These are phyloP conservation scores for Tiaroga cobitis DNA, from an alignment of 2,797 vertebrate genomes.

Conservation along the genomic window DNA sequence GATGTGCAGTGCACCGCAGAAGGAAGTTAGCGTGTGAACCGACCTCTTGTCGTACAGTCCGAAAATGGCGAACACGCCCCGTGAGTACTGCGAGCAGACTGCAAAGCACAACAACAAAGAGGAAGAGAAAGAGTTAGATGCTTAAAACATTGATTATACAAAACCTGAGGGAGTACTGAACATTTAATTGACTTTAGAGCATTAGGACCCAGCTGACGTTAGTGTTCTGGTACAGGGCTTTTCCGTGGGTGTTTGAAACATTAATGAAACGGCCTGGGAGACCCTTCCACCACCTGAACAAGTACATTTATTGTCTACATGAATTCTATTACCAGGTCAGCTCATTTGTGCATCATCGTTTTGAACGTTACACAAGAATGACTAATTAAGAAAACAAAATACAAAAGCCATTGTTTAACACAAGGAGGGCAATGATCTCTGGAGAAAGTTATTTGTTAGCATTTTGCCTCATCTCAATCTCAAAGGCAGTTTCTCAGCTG, in stretches of 20 bases:
- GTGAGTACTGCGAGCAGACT: conserved; percentile 91
- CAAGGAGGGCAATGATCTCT: background rate
- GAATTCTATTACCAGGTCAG: conserved; percentile 30
- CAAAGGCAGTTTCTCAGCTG: background rate
- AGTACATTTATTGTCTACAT: conserved; percentile 32
- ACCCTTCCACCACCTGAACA: background rate
- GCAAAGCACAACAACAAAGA: conserved; percentile 41
- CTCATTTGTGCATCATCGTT: conserved; percentile 22
- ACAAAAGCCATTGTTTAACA: background rate
- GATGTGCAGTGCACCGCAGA: conserved; percentile 98
- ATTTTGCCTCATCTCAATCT: background rate
- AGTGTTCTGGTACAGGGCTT: conserved; percentile 30
- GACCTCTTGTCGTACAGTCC: conserved; percentile 99
- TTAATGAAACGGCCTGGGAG: conserved; percentile 28
- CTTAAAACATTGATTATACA: conserved; percentile 55
- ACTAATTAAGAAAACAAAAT: background rate
- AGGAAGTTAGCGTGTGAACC: conserved; percentile 97
- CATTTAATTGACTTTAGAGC: conserved; percentile 44
- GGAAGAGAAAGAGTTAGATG: conserved; percentile 45
- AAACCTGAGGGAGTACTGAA: conserved; percentile 32
- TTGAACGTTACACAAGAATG: background rate
- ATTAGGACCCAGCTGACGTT: conserved; percentile 43
- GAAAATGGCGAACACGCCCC: conserved; percentile 98
- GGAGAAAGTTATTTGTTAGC: too few species aligned
- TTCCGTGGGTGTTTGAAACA: conserved; percentile 43